Conservation (phyloP, 1,140 invertebrate genomes). For the Trinorchestia longiramus region DNA sequence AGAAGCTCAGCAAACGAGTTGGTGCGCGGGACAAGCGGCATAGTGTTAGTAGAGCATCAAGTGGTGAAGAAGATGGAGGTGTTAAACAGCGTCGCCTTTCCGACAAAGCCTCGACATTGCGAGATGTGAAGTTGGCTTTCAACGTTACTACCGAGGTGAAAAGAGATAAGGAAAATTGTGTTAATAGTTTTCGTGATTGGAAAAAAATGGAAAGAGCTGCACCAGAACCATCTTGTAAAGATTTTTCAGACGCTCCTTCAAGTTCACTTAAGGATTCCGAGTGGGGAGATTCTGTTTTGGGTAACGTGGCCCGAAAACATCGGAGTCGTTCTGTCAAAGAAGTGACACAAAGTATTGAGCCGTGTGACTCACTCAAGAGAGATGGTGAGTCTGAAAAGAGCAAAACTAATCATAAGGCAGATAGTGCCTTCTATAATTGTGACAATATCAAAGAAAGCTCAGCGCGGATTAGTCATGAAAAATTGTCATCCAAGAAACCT, state of each 20-base stretch:
- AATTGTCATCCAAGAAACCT: neutral
- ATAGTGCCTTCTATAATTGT: neutral
- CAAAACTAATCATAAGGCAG: neutral
- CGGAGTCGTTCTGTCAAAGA: neutral
- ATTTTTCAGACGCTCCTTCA: neutral
- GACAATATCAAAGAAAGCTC: neutral
- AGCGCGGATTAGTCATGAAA: neutral
- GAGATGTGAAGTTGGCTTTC: neutral
- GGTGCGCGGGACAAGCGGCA: neutral
- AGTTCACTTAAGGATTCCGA: neutral
- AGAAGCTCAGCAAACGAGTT: neutral
- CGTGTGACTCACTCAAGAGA: neutral
- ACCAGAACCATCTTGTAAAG: neutral
- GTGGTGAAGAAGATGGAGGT: neutral
- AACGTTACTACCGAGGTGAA: neutral
- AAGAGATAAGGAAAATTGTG: neutral
- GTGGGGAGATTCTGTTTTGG: neutral
- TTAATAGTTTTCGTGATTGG: neutral
- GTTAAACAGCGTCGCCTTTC: neutral
- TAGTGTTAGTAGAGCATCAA: neutral
- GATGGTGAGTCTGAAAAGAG: neutral
- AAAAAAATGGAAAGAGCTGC: neutral
- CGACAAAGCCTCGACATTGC: neutral
- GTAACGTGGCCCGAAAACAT: neutral
- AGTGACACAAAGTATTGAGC: neutral